Evolutionary conservation across 64 coral and sea anemone genomes (phyloP), one percentile per base, ranked within the genome.

Genomic region (Porites lutea): DNA sequence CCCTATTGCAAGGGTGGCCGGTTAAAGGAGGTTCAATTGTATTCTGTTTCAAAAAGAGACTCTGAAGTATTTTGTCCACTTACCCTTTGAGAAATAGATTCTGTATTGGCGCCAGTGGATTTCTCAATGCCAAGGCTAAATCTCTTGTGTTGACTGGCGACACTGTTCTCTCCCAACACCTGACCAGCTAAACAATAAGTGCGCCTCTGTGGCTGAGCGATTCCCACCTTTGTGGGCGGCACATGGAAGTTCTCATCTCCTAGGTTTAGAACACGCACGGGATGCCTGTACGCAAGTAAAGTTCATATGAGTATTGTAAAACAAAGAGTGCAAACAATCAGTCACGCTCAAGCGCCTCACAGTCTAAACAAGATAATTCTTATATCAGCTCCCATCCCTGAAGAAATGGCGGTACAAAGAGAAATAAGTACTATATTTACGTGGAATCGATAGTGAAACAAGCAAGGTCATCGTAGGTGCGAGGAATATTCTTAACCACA

Each of bases 151-250:
- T 68, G 64, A 69, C 81, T 68, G 3, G 81, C 81, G 47, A 84
- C 59, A 20, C 16, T 47, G 63, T 84, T 84, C 47, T 84, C 37
- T 63, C 81, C 48, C 6, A 84, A 47, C 48, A 67, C 63, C 18
- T 68, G 81, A 20, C 27, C 43, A 61, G 52, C 19, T 46, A 14
- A 57, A 52, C 70, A 53, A 6, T 74, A 49, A 13, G 70, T 4
- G 43, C 89, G 79, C 50, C 89, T 72, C 47, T 83, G 69, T 84
- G 89, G 89, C 57, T 91, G 89, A 48, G 89, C 89, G 63, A 91
- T 81, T 53, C 89, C 89, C 47, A 91, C 89, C 47, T 91, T 91
- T 4, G 89, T 64, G 2, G 62, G 59, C 10, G n/a, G 61, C 16
- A 19, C 59, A 48, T n/a, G 59, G 13, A 48, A n/a, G 2, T 8